These are phyloP conservation scores for Prionace glauca DNA, from an alignment of 2,797 vertebrate genomes.

Conservation along the genomic window DNA sequence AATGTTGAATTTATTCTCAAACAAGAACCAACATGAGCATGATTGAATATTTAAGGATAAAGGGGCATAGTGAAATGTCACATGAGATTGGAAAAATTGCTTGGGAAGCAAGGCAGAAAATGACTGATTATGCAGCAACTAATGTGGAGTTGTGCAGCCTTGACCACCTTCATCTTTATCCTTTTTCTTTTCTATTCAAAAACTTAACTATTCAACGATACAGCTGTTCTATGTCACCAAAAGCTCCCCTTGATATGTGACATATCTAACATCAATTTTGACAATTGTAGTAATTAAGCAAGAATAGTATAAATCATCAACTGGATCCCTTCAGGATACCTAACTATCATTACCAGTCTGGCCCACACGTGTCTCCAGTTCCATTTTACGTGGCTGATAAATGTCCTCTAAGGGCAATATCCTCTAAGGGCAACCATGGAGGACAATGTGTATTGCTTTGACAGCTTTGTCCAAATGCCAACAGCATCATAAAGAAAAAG, in stretches of 20 bases:
- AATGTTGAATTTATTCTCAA: not conserved
- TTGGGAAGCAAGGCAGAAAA: not conserved
- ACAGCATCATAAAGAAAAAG: not conserved
- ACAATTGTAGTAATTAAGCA: not conserved
- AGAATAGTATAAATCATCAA: not conserved
- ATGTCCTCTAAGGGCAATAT: not conserved
- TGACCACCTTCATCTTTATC: not conserved
- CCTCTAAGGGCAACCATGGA: not conserved
- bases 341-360: not conserved
- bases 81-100: not conserved
- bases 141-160: not conserved
- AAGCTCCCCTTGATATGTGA: not conserved
- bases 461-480: not conserved
- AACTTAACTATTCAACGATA: not conserved
- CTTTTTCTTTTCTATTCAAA: not conserved
- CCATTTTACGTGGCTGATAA: not conserved
- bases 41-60: not conserved
- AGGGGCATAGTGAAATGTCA: not conserved
- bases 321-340: not conserved
- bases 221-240: not conserved
- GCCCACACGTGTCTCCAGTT: not conserved
- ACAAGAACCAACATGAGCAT: not conserved
- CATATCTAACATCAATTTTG: not conserved
- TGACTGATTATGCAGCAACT: not conserved
- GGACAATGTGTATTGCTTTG: not conserved